Evolutionary conservation across 2,888 invertebrate genomes (phyloP), one percentile per base, ranked within the genome.

Genomic region (Ischnus inquisitorius): DNA sequence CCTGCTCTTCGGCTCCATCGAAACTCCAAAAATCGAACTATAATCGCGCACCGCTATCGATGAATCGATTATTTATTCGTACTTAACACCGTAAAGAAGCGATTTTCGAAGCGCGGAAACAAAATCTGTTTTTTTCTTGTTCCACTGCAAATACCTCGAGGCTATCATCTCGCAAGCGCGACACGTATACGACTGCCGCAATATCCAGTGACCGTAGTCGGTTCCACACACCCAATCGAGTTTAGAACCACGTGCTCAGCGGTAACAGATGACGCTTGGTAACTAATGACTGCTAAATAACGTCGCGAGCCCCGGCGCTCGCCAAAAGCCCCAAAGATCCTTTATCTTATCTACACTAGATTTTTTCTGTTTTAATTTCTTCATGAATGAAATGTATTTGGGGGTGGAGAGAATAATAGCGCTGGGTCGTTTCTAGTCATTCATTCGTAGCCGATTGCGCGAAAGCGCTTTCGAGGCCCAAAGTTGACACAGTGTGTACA

Each of bases 251-350:
- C 81, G 81, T 82, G 81, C 60, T 54, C 39, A 46, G 19, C 19
- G 57, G 22, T 48, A 57, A 79, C 43, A 84, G 48, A 78, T 84
- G 75, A 78, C 84, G 81, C 78, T 62, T 75, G 57, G 65, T 10
- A 69, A 75, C 78, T 82, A 84, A 84, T 60, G 51, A 84, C 22
- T 75, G 64, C 68, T 77, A 74, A 84, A 69, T 34, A 25, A 60
- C 67, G 22, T 46, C 19, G 8, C 64, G 48, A 62, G 25, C 28
- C 39, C 41, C 54, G 41, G 41, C 51, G 69, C 54, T 16, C 39
- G 64, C 25, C 1, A 1, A 22, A 34, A 22, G 16, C 10, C 1
- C 16, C 3, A 71, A n/a, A 3, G 48, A 67, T 4, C 39, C 10
- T 34, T 51, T 10, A 57, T 2, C 57, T 2, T 39, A 3, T 16